phyloP scores from a whole-genome alignment of 2,888 invertebrate genomes.

The Pyrrhosoma nymphula region DNA sequence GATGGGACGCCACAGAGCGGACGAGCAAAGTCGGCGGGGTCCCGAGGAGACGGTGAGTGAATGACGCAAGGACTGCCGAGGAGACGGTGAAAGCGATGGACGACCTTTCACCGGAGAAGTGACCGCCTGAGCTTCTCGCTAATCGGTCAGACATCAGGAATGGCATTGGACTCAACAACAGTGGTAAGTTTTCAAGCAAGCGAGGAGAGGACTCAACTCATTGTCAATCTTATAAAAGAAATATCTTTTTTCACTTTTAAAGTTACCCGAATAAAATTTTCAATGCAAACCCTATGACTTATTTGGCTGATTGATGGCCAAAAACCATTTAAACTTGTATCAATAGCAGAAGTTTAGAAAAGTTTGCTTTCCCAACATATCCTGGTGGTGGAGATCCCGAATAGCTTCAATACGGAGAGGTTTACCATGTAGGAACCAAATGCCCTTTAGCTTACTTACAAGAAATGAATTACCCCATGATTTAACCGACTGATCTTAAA shows the following conservation, averaged over 20 bases:
- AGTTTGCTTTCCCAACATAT: no score
- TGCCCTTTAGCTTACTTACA: no score
- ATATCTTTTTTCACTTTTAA: neutral
- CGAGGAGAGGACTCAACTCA: neutral
- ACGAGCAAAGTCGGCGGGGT: no score
- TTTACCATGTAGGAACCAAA: no score
- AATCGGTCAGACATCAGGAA: neutral
- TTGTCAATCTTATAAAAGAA: neutral
- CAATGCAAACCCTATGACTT: no score
- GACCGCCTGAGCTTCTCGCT: neutral
- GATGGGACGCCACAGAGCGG: neutral
- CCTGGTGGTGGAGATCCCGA: no score
- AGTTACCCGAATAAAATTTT: neutral
- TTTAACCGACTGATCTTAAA: no score
- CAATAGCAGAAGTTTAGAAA: no score
- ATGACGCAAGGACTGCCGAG: neutral
- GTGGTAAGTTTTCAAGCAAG: neutral
- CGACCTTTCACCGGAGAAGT: slow-evolving; percentile 26
- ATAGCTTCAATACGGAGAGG: no score
- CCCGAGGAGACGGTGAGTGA: neutral
- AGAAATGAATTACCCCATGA: no score
- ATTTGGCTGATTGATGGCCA: no score
- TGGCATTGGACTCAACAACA: neutral
- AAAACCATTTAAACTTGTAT: no score
- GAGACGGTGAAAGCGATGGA: neutral